Evolutionary conservation across 2,888 invertebrate species (phyloP).

Genomic region (Oeneis ivallda): DNA sequence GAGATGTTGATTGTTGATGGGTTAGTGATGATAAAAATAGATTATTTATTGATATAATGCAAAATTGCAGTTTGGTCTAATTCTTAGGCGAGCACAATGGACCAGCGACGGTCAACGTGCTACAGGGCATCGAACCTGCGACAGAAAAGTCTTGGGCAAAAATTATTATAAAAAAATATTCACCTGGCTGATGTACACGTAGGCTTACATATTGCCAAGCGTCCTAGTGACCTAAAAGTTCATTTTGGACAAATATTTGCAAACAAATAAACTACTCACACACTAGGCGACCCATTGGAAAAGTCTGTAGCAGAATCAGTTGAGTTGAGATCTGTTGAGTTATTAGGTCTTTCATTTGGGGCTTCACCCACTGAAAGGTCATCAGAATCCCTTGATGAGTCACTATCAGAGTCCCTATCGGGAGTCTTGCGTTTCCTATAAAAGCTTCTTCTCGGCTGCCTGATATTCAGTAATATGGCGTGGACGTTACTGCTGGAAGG

Average conservation of each 20-base stretch:
- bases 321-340: constrained; percentile 56
- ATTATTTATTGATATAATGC: too few species aligned
- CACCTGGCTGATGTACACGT: too few species aligned
- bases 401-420: constrained; percentile 64
- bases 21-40: too few species aligned
- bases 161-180: too few species aligned
- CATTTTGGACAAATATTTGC: background rate
- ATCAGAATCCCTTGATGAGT: constrained; percentile 70
- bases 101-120: too few species aligned
- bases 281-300: constrained; percentile 52
- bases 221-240: background rate
- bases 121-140: too few species aligned
- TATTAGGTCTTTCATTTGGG: constrained; percentile 46
- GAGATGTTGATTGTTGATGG: too few species aligned
- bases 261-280: constrained; percentile 51
- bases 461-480: constrained; percentile 63
- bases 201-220: too few species aligned
- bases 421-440: constrained; percentile 72
- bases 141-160: too few species aligned
- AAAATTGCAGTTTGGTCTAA: too few species aligned
- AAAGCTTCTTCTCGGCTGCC: constrained; percentile 61
- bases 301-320: constrained; percentile 54
- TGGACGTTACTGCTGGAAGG: constrained; percentile 67
- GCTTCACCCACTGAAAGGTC: constrained; percentile 62
- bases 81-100: too few species aligned